Conservation (phyloP, 2,113 vertebrate species). For the Tympanuchus pallidicinctus region DNA sequence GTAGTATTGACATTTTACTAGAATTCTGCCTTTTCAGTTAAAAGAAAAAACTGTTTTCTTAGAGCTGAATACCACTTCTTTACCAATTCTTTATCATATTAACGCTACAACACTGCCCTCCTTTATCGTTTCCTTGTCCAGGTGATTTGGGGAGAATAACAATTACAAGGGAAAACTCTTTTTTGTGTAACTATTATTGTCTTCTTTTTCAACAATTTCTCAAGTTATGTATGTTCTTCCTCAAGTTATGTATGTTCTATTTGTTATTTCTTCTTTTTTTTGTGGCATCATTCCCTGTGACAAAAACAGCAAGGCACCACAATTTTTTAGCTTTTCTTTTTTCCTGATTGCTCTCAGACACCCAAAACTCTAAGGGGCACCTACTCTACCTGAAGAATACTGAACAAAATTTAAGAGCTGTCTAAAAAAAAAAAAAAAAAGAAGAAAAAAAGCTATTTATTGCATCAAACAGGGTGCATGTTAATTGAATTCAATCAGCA, state of each 20-base stretch:
- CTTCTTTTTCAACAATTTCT: neutral
- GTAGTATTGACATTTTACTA: neutral
- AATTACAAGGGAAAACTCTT: neutral
- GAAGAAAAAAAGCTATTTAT: neutral
- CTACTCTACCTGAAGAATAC: neutral
- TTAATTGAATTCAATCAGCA: conserved; percentile 11
- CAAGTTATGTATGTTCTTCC: neutral
- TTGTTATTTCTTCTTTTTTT: neutral
- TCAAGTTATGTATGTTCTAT: neutral
- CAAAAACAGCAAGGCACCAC: neutral
- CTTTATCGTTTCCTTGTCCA: neutral
- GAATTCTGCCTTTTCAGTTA: rapidly evolving
- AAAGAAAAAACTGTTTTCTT: neutral
- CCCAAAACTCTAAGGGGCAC: neutral
- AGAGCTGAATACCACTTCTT: neutral
- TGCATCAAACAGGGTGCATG: neutral
- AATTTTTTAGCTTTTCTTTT: neutral
- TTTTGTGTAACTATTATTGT: neutral
- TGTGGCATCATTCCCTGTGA: neutral
- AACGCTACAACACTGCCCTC: neutral
- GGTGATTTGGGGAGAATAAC: neutral
- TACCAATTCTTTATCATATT: neutral
- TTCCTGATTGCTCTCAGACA: rapidly evolving
- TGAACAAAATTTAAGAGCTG: neutral
- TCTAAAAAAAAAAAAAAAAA: neutral